Percentiles rank a stretch among this genome's conserved stretches.
Evolutionary conservation across 1,140 invertebrate species (phyloP).

Genomic region (Leucophenga varia): DNA sequence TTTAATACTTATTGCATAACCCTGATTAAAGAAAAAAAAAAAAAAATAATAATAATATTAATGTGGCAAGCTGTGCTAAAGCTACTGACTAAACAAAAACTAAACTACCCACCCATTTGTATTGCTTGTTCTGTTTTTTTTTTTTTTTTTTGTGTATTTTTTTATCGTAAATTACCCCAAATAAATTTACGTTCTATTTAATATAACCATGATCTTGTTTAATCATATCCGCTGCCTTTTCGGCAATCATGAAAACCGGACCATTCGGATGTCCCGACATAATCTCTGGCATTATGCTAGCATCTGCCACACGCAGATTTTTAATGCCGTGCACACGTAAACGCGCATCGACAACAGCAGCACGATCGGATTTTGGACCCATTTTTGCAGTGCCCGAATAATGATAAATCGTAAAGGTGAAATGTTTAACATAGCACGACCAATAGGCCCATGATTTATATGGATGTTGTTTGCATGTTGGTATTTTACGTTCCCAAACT

Average conservation of each 20-base stretch:
- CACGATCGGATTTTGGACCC: constrained; percentile 68
- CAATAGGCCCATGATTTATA: constrained; percentile 73
- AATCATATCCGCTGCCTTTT: constrained; percentile 69
- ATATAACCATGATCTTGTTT: constrained; percentile 60
- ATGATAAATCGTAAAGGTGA: constrained; percentile 76
- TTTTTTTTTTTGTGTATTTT: no score
- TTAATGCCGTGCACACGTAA: constrained; percentile 69
- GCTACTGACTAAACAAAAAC: no score
- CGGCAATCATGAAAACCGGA: constrained; percentile 71
- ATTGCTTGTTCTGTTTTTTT: no score
- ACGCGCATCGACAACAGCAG: constrained; percentile 71
- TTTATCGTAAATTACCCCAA: no score
- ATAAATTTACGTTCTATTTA: constrained; percentile 18
- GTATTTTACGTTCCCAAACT: constrained; percentile 64
- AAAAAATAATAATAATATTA: no score
- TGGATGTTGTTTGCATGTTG: constrained; percentile 65
- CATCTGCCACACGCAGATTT: constrained; percentile 73
- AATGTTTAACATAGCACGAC: constrained; percentile 67
- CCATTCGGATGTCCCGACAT: constrained; percentile 68
- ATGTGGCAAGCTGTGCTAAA: no score
- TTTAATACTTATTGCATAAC: no score
- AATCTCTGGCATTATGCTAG: constrained; percentile 68
- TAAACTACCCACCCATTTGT: no score
- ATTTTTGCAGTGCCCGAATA: constrained; percentile 83
- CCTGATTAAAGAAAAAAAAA: no score